Base-by-base conservation (phyloP, 2,797 vertebrate genomes). In the Danio albolineatus region DNA sequence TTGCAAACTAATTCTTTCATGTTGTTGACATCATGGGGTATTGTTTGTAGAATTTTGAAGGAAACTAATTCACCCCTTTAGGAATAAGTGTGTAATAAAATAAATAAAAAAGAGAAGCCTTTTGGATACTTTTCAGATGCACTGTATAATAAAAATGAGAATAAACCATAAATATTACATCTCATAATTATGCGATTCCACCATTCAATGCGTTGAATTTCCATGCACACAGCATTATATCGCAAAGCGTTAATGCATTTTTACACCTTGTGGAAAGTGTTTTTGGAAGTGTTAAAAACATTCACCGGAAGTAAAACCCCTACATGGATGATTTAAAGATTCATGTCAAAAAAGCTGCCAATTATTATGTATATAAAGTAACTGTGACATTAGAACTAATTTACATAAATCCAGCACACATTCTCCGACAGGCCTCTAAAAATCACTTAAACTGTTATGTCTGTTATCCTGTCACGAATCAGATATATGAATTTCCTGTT, bases 171-270 rank as follows among this genome's bases (percentile, higher is more conserved):
- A 28, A 28, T 28, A 28, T 28, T 28, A 28, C 28, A 28, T 28
- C 3, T 28, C 28, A 28, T 28, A 28, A 28, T 28, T 1, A n/a
- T n/a, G n/a, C n/a, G n/a, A n/a, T n/a, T n/a, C n/a, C n/a, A n/a
- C n/a, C n/a, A n/a, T n/a, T n/a, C n/a, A 28, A 28, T 28, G 28
- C 28, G 28, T 66, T 76, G 16, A 10, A 44, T 56, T 76, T 53
- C 17, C 10, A 4, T 28, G 12, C 10, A 19, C n/a, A 54, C 36
- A 54, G 38, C 1, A n/a, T 44, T 73, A 28, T 54, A 44, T 44
- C 28, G 54, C 19, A n/a, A 72, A 72, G 39, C 69, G 21, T 57
- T 72, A 21, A 73, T 46, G 54, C 19, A 46, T 28, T 44, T n/a
- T 46, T 28, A 59, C 41, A 28, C 17, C 53, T 73, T 8, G 19